Conservation (phyloP, 2,797 vertebrate species). For the Dryobates pubescens region DNA sequence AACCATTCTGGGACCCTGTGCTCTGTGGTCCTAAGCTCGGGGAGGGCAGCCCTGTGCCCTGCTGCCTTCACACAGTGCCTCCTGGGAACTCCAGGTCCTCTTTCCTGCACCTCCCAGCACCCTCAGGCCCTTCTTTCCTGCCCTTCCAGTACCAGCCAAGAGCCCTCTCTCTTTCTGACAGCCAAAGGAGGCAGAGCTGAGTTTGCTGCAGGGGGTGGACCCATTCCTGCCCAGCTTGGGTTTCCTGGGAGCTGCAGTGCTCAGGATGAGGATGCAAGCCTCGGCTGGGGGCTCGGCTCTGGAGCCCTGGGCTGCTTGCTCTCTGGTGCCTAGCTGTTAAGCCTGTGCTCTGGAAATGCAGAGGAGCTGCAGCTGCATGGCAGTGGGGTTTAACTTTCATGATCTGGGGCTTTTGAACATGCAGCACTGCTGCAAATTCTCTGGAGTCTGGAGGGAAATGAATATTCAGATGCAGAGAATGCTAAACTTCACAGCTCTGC, state of each 20-base stretch:
- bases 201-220: neutral
- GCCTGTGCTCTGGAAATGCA: slow-evolving; percentile 50
- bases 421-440: neutral
- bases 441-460: neutral
- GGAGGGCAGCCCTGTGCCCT: neutral
- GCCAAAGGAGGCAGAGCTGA: neutral
- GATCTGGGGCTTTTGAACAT: neutral
- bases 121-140: too few relatives aligned
- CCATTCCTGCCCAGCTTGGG: slow-evolving; percentile 64
- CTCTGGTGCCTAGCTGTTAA: slow-evolving; percentile 67
- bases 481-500: neutral
- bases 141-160: too few relatives aligned
- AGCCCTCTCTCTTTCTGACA: neutral
- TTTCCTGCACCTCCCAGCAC: too few relatives aligned
- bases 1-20: too few relatives aligned
- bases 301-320: slow-evolving; percentile 54
- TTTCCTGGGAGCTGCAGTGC: slow-evolving; percentile 61
- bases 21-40: too few relatives aligned
- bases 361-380: slow-evolving; percentile 22
- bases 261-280: slow-evolving; percentile 47
- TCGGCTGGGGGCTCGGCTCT: slow-evolving; percentile 52
- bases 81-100: too few relatives aligned
- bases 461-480: neutral
- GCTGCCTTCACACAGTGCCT: neutral
- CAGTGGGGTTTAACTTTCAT: neutral